Base-by-base conservation (phyloP, 2,797 vertebrate genomes). In the Trematomus bernacchii region DNA sequence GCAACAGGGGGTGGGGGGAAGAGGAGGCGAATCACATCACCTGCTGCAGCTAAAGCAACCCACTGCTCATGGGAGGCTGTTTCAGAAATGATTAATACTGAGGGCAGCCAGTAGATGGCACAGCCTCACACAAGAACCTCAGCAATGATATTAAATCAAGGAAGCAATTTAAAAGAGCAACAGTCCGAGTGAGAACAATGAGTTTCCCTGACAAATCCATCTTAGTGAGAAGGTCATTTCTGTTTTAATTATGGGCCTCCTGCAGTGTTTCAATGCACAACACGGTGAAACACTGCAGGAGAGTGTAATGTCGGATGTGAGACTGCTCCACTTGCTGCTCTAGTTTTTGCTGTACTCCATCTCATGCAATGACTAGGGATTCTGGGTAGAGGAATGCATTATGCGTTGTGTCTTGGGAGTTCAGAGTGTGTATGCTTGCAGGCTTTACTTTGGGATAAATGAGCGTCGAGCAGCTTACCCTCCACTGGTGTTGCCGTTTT, bases 401-500 rank as follows among this genome's bases (percentile, higher is more conserved):
- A 15, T 23, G 27, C 23, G 30, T n/a, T 18, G 64, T 10, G 63
- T 71, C 47, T 66, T 21, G 33, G 13, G 30, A 71, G 18, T 42
- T 55, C 6, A 63, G 27, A 15, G 43, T 4, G 50, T 11, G 40
- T 3, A 19, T 3, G 16, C 59, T 40, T 6, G 43, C 21, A 52
- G 42, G 30, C 33, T 57, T 67, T 62, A 53, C 60, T 21, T 21
- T 23, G 10, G 18, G 16, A 19, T 46, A 15, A 61, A 48, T 15
- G 40, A 16, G 30, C 18, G 52, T 23, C 3, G 23, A 44, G 18
- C 8, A 0, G 87, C 95, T 97, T 87, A 99, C 98, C 98, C 97
- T 63, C 98, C 98, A 0, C 94, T 96, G 7, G 95, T 95, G 94
- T 96, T 97, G 78, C 97, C 95, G 7, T 96, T 99, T 93, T 97